A percentile compares a stretch with the other conserved stretches of the same genome.
Evolutionary conservation across 1,140 invertebrate genomes (phyloP).

Genomic region (Macrocentrus cingulum): DNA sequence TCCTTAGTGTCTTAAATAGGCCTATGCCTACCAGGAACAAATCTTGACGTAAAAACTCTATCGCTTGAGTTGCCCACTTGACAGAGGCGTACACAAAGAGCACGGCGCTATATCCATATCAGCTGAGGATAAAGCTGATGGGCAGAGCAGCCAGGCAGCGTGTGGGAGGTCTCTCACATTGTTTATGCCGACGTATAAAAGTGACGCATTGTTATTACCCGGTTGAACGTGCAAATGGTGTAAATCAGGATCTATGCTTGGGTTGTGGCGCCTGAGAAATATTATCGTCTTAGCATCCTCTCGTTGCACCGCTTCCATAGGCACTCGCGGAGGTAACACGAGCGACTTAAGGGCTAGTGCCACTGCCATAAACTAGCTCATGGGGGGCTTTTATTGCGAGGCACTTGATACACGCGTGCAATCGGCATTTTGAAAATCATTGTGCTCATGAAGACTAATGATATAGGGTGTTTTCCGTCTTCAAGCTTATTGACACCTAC

Average conservation of each 20-base stretch:
- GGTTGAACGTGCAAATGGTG: conserved; percentile 45
- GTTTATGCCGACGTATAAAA: conserved; percentile 50
- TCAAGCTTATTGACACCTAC: neutral
- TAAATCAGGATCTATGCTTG: conserved; percentile 49
- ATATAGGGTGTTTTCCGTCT: neutral
- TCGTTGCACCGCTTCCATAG: conserved; percentile 24
- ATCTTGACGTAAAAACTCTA: too few species aligned
- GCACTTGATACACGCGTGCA: neutral
- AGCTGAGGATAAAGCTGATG: conserved; percentile 9
- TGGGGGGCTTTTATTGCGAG: conserved; percentile 10
- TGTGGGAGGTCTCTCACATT: conserved; percentile 45
- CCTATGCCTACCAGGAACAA: too few species aligned
- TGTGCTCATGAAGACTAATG: neutral
- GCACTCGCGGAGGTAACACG: conserved; percentile 37
- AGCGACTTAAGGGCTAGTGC: conserved; percentile 37
- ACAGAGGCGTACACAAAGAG: neutral
- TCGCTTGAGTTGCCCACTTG: too few species aligned
- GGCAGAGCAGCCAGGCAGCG: conserved; percentile 31
- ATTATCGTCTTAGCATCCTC: conserved; percentile 44
- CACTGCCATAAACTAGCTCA: conserved; percentile 40
- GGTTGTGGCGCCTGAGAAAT: conserved; percentile 40
- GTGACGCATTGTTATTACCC: conserved; percentile 49
- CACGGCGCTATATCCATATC: too few species aligned
- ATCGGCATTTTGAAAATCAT: too few species aligned
- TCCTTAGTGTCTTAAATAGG: too few species aligned